phyloP scores from a whole-genome alignment of 2,888 invertebrate species.

The Ormyrus pomaceus region DNA sequence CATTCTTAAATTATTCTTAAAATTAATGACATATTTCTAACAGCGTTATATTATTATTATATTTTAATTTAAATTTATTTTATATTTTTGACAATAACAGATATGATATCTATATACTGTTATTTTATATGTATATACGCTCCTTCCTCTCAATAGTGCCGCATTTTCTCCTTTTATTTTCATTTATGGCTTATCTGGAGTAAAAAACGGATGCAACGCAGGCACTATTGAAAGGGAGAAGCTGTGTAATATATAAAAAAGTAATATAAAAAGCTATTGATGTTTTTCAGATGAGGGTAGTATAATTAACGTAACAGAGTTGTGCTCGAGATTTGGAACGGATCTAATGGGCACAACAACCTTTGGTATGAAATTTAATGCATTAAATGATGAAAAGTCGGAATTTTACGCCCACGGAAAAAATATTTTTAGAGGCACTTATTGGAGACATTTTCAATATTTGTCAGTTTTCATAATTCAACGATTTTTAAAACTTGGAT shows the following conservation, averaged over 20 bases:
- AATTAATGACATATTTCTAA: no score
- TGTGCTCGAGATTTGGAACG: constrained; percentile 66
- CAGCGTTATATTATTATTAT: no score
- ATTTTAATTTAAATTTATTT: no score
- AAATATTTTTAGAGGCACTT: constrained; percentile 71
- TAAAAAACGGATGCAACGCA: no score
- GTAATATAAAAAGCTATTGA: neutral
- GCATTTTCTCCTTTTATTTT: neutral
- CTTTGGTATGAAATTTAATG: constrained; percentile 76
- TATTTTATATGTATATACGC: neutral
- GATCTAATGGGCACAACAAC: constrained; percentile 77
- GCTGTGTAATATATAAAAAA: neutral
- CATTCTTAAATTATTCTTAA: no score
- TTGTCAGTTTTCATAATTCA: constrained; percentile 75
- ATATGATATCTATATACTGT: no score
- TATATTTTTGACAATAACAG: no score
- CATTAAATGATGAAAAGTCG: constrained; percentile 73
- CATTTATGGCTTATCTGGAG: neutral
- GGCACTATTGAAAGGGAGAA: neutral
- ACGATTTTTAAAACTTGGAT: constrained; percentile 71
- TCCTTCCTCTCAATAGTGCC: neutral
- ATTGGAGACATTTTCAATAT: constrained; percentile 71
- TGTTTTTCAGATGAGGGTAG: constrained; percentile 19
- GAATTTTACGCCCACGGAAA: constrained; percentile 75
- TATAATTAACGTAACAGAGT: constrained; percentile 60